These are phyloP conservation scores for Plebejus anna DNA, from an alignment of 2,888 invertebrate genomes.

Conservation along the genomic window DNA sequence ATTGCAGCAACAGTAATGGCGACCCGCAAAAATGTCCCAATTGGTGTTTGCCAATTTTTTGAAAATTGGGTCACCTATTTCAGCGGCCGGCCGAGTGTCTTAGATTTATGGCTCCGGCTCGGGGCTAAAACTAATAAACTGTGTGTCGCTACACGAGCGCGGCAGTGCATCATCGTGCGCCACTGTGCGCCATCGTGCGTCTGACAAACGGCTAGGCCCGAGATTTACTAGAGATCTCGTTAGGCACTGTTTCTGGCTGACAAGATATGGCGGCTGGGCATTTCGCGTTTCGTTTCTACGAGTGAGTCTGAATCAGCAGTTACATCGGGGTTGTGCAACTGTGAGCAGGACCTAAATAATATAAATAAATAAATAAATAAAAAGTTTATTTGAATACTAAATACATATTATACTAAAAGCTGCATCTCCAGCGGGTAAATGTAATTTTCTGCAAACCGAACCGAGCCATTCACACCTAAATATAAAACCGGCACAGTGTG, in stretches of 20 bases:
- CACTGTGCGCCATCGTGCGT: neutral
- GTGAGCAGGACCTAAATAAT: neutral
- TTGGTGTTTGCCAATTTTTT: constrained; percentile 40
- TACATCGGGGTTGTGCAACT: no score
- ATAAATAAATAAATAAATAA: no score
- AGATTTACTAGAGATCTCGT: constrained; percentile 8
- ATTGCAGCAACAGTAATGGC: neutral
- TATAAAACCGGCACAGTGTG: constrained; percentile 6
- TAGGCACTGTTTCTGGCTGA: neutral
- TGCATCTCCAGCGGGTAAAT: neutral
- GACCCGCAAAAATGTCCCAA: constrained; percentile 38
- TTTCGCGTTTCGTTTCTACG: no score
- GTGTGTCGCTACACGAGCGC: constrained; percentile 5
- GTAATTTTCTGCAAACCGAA: neutral
- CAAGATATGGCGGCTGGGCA: neutral
- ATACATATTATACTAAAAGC: neutral
- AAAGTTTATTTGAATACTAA: neutral
- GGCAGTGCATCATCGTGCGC: neutral
- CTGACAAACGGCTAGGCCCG: constrained; percentile 1
- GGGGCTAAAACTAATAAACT: constrained; percentile 12
- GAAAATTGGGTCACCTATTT: constrained; percentile 39
- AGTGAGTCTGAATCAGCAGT: no score
- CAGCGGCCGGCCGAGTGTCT: constrained; percentile 24
- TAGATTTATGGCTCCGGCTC: constrained; percentile 18
- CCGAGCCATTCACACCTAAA: neutral